Evolutionary conservation across 2,888 invertebrate genomes (phyloP).

Genomic region (Nyleta sp.): DNA sequence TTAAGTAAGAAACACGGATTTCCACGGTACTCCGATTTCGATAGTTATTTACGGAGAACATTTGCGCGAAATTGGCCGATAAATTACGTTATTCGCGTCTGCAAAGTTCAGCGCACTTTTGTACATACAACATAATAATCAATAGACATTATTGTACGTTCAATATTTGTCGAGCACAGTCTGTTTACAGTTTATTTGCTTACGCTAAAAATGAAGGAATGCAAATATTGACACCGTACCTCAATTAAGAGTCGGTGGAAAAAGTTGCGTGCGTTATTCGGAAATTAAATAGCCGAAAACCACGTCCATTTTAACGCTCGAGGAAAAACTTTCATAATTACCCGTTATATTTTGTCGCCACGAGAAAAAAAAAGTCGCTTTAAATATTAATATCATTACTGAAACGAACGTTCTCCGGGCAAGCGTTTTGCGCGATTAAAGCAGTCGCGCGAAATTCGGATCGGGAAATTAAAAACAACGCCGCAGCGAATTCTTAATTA

Average conservation of each 20-base stretch:
- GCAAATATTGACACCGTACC: conserved; percentile 8
- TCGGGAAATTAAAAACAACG: conserved; percentile 2
- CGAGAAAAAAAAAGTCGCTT: conserved; percentile 14
- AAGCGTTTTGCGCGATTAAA: no score
- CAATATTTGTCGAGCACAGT: not conserved
- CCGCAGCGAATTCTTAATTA: conserved; percentile 4
- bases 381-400: conserved; percentile 8
- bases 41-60: conserved; percentile 1
- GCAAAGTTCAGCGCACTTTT: conserved; percentile 14
- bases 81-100: conserved; percentile 3
- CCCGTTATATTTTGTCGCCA: no score
- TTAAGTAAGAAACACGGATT: not conserved
- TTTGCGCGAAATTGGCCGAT: conserved; percentile 10
- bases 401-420: no score
- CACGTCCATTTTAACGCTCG: no score
- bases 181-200: conserved; percentile 2
- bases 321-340: no score
- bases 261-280: not conserved
- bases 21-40: not conserved
- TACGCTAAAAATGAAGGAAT: conserved; percentile 13
- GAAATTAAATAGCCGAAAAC: no score
- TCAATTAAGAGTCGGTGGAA: not conserved
- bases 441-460: not conserved
- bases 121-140: conserved; percentile 4
- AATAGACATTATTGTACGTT: conserved; percentile 14